Evolutionary conservation across 1,140 invertebrate genomes (phyloP), one percentile per base, ranked within the genome.

Genomic region (Pteromalus puparum): DNA sequence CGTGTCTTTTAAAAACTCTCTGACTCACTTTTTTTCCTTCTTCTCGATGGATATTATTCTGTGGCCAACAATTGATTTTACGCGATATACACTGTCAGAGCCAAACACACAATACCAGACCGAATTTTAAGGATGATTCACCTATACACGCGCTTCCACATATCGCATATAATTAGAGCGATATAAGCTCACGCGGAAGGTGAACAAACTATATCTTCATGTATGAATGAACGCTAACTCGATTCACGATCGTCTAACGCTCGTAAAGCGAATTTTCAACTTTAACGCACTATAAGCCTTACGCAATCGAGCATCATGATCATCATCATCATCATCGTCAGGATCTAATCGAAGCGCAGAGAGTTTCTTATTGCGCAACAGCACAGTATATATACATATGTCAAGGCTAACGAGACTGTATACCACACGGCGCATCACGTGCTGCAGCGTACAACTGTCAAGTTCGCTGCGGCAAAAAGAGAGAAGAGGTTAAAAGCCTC

Each of bases 321-420:
- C 65, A 46, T 48, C n/a, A 15, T 53, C 67, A 81, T 70, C 68
- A 73, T 24, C 21, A 48, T 70, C 78, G 34, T 75, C 34, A 10
- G 13, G 24, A 15, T 15, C 67, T 70, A 67, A 38, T 74, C 81
- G 48, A 67, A 38, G 10, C 21, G 24, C 18, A 6, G 21, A 6
- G 21, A n/a, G 53, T 61, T 61, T 61, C 53, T 61, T 18, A 61
- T 61, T 30, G 30, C 28, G 65, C 26, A 26, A 30, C n/a, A 81
- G 21, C 74, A 70, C 68, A 53, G 4, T n/a, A 70, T 82, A 86
- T 86, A 88, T 87, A 86, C 81, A 83, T 67, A 53, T 79, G 81
- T 84, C 76, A 84, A 84, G 83, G 83, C 83, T 81, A 82, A 78
- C 75, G 61, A 70, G 81, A 26, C 38, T 9, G 9, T 42, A 42